These are phyloP conservation scores for Achroia grisella DNA, from an alignment of 1,140 invertebrate species.

Conservation along the genomic window DNA sequence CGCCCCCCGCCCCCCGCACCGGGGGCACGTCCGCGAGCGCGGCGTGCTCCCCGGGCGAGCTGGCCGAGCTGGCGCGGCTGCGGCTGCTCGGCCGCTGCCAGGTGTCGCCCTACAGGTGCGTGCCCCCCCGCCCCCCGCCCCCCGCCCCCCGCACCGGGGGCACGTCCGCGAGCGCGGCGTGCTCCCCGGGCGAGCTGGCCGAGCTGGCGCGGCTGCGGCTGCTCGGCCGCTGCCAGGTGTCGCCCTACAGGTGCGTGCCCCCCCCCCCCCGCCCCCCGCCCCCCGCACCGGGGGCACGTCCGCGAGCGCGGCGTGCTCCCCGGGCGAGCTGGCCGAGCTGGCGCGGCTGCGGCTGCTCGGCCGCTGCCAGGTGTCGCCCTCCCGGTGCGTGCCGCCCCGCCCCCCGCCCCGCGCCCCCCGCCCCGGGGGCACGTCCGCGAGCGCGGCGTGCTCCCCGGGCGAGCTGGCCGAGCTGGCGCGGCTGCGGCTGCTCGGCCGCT, in stretches of 20 bases:
- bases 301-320: constrained; percentile 27
- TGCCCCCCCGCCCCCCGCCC: no score
- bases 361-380: constrained; percentile 65
- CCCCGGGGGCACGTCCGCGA: constrained; percentile 27
- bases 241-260: constrained; percentile 75
- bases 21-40: no score
- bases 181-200: constrained; percentile 49
- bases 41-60: no score
- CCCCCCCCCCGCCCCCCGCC: no score
- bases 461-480: no score
- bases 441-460: constrained; percentile 23
- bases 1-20: no score
- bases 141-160: constrained; percentile 34
- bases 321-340: constrained; percentile 47
- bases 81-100: constrained; percentile 55
- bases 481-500: no score
- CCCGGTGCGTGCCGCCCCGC: constrained; percentile 57
- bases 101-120: constrained; percentile 74
- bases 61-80: constrained; percentile 48
- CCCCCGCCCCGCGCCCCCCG: constrained; percentile 6
- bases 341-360: constrained; percentile 53
- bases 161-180: constrained; percentile 35
- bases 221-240: constrained; percentile 55
- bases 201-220: constrained; percentile 50
- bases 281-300: no score